Evolutionary conservation across 2,888 invertebrate species (phyloP).

Genomic region (Drosophila basisetae): DNA sequence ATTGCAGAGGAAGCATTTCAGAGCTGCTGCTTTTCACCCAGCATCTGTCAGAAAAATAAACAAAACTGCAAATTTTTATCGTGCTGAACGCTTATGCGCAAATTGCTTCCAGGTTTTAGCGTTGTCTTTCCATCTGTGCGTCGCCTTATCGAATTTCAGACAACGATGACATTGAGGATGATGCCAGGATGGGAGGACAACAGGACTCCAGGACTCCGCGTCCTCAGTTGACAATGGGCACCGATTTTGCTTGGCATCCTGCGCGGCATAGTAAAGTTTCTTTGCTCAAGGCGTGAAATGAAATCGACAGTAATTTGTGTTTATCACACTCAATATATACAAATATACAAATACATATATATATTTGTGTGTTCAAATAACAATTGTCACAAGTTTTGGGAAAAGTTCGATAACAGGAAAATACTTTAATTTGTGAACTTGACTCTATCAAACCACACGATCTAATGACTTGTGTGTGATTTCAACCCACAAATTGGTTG

Average conservation of each 20-base stretch:
- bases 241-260: conserved; percentile 54
- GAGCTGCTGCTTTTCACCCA: conserved; percentile 46
- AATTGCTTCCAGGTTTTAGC: conserved; percentile 79
- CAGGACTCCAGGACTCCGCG: conserved; percentile 24
- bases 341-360: conserved; percentile 4
- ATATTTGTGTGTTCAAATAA: conserved; percentile 55
- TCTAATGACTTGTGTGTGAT: conserved; percentile 57
- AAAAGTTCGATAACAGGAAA: conserved; percentile 65
- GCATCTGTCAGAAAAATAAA: conserved; percentile 81
- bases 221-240: conserved; percentile 53
- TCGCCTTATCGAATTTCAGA: conserved; percentile 75
- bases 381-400: conserved; percentile 71
- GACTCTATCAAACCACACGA: conserved; percentile 69
- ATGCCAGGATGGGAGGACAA: conserved; percentile 30
- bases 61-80: conserved; percentile 82
- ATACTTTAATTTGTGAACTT: conserved; percentile 74
- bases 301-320: conserved; percentile 80
- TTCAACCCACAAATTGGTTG: conserved; percentile 49
- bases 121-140: conserved; percentile 43
- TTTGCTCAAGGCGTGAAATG: conserved; percentile 78
- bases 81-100: conserved; percentile 80
- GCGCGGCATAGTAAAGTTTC: conserved; percentile 65
- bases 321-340: conserved; percentile 52
- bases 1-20: conserved; percentile 40
- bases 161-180: conserved; percentile 46